phyloP scores from a whole-genome alignment of 1,140 invertebrate genomes.

The Hyphantria cunea region DNA sequence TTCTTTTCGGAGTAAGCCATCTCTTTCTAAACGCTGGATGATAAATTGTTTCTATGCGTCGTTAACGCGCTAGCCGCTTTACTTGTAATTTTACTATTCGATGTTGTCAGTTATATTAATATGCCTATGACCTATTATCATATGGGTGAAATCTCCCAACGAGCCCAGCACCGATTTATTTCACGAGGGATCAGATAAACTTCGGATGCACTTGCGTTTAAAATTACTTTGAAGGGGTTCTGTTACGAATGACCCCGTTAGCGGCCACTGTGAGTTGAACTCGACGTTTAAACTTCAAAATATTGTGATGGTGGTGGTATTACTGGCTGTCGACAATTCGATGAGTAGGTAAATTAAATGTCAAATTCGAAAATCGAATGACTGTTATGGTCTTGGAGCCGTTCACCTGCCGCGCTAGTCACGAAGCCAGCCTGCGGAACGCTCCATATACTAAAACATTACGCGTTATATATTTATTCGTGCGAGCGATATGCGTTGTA shows the following conservation, averaged over 20 bases:
- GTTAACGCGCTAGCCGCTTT: conserved; percentile 66
- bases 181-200: conserved; percentile 57
- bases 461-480: conserved; percentile 42
- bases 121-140: conserved; percentile 71
- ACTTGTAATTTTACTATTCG: conserved; percentile 69
- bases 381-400: conserved; percentile 33
- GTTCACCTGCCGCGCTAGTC: conserved; percentile 49
- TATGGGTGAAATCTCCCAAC: conserved; percentile 59
- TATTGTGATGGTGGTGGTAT: conserved; percentile 54
- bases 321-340: conserved; percentile 25
- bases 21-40: conserved; percentile 65
- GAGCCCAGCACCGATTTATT: conserved; percentile 60
- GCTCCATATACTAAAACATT: conserved; percentile 41
- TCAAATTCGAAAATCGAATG: conserved; percentile 47
- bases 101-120: conserved; percentile 77
- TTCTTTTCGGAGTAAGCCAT: conserved; percentile 72
- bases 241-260: conserved; percentile 46
- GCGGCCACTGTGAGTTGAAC: conserved; percentile 25
- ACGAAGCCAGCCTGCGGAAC: conserved; percentile 42
- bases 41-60: conserved; percentile 73
- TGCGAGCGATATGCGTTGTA: conserved; percentile 50
- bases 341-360: conserved; percentile 45
- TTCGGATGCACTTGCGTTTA: conserved; percentile 51
- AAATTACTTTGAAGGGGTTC: conserved; percentile 26
- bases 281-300: conserved; percentile 65